phyloP scores from a whole-genome alignment of 1,140 invertebrate genomes.

The Diachasma alloeum region DNA sequence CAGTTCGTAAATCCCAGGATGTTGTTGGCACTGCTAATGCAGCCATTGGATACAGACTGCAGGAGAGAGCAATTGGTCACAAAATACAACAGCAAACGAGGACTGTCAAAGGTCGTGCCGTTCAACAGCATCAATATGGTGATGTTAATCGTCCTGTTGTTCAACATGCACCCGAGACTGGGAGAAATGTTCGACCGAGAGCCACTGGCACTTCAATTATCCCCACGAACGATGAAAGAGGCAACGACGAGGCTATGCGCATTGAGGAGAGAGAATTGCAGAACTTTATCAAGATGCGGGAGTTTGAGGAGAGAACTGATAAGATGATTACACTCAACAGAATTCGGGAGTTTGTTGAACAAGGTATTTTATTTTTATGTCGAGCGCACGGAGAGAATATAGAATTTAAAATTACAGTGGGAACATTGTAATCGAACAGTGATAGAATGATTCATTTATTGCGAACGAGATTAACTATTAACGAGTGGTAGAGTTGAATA shows the following conservation, averaged over 20 bases:
- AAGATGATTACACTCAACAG: slow-evolving; percentile 35
- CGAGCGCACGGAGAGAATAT: too few species aligned
- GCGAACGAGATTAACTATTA: too few species aligned
- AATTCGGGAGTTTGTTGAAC: slow-evolving; percentile 31
- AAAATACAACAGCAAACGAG: background rate
- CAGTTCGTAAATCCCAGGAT: slow-evolving; percentile 22
- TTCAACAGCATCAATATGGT: slow-evolving; percentile 8
- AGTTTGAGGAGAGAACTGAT: slow-evolving; percentile 39
- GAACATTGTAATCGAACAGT: too few species aligned
- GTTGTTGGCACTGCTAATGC: slow-evolving; percentile 37
- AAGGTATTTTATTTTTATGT: slow-evolving; percentile 19
- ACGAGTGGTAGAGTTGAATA: too few species aligned
- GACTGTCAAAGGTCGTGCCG: too few species aligned
- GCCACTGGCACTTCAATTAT: background rate
- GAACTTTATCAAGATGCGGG: slow-evolving; percentile 26
- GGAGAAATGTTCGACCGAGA: background rate
- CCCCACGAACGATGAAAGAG: background rate
- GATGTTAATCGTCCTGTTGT: background rate
- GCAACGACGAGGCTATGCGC: background rate
- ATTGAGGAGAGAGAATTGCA: slow-evolving; percentile 29
- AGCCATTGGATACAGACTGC: slow-evolving; percentile 35
- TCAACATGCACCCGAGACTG: background rate
- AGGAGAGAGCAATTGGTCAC: slow-evolving; percentile 16
- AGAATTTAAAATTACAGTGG: too few species aligned
- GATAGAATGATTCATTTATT: too few species aligned